Conservation (phyloP, 2,888 invertebrate genomes). For the Apamea crenata region DNA sequence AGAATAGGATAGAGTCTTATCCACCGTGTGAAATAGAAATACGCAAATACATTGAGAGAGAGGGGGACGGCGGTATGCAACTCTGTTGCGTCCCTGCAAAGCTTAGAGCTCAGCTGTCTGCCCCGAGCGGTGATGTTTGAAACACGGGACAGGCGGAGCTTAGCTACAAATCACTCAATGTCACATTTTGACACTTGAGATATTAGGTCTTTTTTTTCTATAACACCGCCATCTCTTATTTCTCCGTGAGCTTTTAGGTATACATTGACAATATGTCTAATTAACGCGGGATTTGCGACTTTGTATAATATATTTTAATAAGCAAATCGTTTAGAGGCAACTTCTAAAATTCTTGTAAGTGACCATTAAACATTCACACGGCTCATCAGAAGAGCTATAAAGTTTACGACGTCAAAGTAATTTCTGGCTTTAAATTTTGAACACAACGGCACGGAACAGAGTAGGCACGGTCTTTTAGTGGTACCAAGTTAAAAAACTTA, state of each 20-base stretch:
- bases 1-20: slow-evolving; percentile 86
- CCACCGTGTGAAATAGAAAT: slow-evolving; percentile 81
- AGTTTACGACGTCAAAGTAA: slow-evolving; percentile 83
- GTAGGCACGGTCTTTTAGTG: slow-evolving; percentile 71
- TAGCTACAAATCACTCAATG: slow-evolving; percentile 91
- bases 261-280: slow-evolving; percentile 56
- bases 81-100: slow-evolving; percentile 84
- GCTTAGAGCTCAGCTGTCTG: slow-evolving; percentile 90
- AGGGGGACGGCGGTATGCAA: slow-evolving; percentile 84
- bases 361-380: slow-evolving; percentile 82
- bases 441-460: slow-evolving; percentile 75
- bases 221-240: slow-evolving; percentile 88
- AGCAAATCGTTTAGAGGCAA: slow-evolving; percentile 14
- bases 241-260: slow-evolving; percentile 72
- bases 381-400: slow-evolving; percentile 81
- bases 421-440: slow-evolving; percentile 80
- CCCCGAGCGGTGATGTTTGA: slow-evolving; percentile 90
- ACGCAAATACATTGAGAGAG: slow-evolving; percentile 74
- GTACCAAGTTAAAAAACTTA: slow-evolving; percentile 72
- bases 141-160: slow-evolving; percentile 91
- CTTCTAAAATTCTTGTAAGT: slow-evolving; percentile 62
- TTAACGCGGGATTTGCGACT: slow-evolving; percentile 45
- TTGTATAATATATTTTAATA: slow-evolving; percentile 19
- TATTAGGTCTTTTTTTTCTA: slow-evolving; percentile 90
- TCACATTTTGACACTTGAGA: slow-evolving; percentile 91